Conservation (phyloP, 2,888 invertebrate species). For the Pachymerium ferrugineum region DNA sequence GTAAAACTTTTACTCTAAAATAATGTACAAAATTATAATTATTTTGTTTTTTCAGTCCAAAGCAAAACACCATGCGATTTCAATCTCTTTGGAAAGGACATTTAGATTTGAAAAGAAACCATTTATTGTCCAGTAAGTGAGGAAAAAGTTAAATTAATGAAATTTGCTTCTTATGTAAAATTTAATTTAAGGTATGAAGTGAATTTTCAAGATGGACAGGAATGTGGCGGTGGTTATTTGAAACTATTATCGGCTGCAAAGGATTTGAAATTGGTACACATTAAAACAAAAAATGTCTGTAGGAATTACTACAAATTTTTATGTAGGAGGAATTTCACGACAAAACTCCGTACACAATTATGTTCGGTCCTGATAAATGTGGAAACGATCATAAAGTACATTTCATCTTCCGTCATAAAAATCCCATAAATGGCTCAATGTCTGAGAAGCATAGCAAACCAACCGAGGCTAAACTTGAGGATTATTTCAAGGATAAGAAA, state of each 20-base stretch:
- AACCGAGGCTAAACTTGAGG: conserved; percentile 74
- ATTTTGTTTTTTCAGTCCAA: conserved; percentile 57
- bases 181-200: conserved; percentile 51
- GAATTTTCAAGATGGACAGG: conserved; percentile 86
- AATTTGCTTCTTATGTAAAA: conserved; percentile 17
- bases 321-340: conserved; percentile 71
- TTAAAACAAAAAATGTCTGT: too few relatives aligned
- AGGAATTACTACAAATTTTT: background rate
- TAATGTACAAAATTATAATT: too few relatives aligned
- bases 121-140: conserved; percentile 74
- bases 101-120: conserved; percentile 75
- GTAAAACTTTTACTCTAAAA: conserved; percentile 39
- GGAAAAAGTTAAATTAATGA: background rate
- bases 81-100: conserved; percentile 67
- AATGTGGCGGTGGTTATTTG: conserved; percentile 96
- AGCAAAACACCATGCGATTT: conserved; percentile 93
- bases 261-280: conserved; percentile 56
- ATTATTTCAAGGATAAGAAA: conserved; percentile 83
- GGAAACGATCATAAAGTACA: conserved; percentile 90
- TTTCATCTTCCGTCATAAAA: conserved; percentile 89
- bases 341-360: conserved; percentile 95
- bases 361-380: conserved; percentile 99
- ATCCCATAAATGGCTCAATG: conserved; percentile 81
- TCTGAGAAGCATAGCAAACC: conserved; percentile 96
- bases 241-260: conserved; percentile 77